Conservation (phyloP, 53 echinoderm and acorn worm genomes). For the Holothuria leucospilota region DNA sequence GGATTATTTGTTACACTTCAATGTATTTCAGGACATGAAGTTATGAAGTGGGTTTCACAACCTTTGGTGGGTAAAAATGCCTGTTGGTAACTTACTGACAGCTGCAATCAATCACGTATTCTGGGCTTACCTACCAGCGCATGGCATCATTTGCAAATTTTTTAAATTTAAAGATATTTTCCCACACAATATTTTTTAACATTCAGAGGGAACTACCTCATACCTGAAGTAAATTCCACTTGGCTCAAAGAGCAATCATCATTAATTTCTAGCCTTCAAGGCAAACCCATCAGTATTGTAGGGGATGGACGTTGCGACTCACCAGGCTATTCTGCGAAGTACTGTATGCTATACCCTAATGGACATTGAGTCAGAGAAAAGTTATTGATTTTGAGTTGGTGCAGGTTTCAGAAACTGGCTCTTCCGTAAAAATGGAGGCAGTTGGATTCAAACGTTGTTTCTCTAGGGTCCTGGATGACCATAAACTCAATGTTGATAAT, state of each 20-base stretch:
- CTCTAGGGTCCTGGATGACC: too few relatives aligned
- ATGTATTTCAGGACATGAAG: slow-evolving; percentile 15
- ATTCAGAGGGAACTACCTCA: slow-evolving; percentile 24
- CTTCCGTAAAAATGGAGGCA: too few relatives aligned
- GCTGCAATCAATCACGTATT: not conserved
- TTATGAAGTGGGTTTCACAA: slow-evolving; percentile 1
- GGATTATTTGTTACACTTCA: slow-evolving; percentile 4
- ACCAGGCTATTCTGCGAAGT: too few relatives aligned
- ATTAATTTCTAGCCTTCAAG: slow-evolving; percentile 5
- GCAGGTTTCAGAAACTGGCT: too few relatives aligned
- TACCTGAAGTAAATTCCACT: slow-evolving; percentile 17
- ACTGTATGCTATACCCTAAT: too few relatives aligned
- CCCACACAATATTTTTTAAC: not conserved
- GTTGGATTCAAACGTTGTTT: too few relatives aligned
- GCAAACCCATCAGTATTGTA: not conserved
- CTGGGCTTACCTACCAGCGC: slow-evolving; percentile 4
- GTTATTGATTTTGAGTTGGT: too few relatives aligned
- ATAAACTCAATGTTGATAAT: too few relatives aligned
- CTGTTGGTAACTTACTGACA: slow-evolving; percentile 26
- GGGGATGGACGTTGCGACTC: not conserved
- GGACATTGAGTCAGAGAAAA: too few relatives aligned
- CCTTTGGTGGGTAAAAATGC: slow-evolving; percentile 20
- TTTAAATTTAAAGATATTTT: slow-evolving; percentile 8
- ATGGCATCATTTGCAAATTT: slow-evolving; percentile 15
- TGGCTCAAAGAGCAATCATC: slow-evolving; percentile 20